Evolutionary conservation across 2,888 invertebrate species (phyloP).

Genomic region (Drosophila putrida): DNA sequence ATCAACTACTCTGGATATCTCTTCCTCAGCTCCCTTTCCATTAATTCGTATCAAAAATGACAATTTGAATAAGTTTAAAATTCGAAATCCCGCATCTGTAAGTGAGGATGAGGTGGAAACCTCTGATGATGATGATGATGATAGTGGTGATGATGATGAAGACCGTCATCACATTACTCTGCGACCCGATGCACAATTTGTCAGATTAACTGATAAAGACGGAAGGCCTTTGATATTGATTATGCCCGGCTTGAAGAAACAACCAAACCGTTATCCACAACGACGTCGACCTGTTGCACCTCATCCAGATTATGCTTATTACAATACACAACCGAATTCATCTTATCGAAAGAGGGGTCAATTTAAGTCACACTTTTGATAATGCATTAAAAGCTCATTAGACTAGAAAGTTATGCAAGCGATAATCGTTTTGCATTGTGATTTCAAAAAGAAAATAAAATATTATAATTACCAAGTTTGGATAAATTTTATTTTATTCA

Average conservation of each 20-base stretch:
- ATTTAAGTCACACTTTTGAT: neutral
- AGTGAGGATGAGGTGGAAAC: slow-evolving; percentile 10
- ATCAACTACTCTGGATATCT: too few species aligned
- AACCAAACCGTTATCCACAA: neutral
- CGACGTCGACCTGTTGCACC: slow-evolving; percentile 18
- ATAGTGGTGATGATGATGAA: neutral
- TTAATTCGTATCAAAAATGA: slow-evolving; percentile 7
- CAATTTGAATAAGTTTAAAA: slow-evolving; percentile 6
- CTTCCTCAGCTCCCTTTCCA: neutral
- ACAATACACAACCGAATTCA: slow-evolving; percentile 5
- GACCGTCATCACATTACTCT: neutral
- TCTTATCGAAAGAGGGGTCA: slow-evolving; percentile 2
- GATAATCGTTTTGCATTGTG: slow-evolving; percentile 11
- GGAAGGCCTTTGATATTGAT: slow-evolving; percentile 39
- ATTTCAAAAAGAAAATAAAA: slow-evolving; percentile 19
- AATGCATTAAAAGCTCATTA: slow-evolving; percentile 1
- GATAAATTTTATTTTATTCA: neutral
- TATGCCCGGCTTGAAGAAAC: slow-evolving; percentile 7
- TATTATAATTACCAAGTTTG: slow-evolving; percentile 2
- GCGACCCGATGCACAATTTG: slow-evolving; percentile 30
- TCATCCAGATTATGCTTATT: slow-evolving; percentile 19
- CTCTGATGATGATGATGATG: neutral
- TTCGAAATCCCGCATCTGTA: slow-evolving; percentile 14
- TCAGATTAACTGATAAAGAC: slow-evolving; percentile 32
- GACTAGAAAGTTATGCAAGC: slow-evolving; percentile 19